Conservation (phyloP, 2,113 vertebrate genomes). For the Helogale parvula region DNA sequence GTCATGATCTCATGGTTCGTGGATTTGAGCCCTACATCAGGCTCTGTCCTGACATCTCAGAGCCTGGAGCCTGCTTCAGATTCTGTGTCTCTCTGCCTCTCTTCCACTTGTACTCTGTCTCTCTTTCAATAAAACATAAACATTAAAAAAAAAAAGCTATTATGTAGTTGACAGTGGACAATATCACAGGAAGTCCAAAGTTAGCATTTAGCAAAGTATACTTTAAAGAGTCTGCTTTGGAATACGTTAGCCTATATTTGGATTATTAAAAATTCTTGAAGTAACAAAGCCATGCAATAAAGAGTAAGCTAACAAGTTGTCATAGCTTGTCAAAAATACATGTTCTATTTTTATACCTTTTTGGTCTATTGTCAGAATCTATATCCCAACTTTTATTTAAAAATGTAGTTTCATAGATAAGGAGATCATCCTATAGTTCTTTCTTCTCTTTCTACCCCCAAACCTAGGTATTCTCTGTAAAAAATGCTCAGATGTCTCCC, state of each 20-base stretch:
- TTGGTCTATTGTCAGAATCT: neutral
- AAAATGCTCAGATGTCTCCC: neutral
- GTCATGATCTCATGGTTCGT: too few relatives aligned
- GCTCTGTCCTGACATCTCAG: too few relatives aligned
- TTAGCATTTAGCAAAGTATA: neutral
- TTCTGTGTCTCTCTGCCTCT: too few relatives aligned
- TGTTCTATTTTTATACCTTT: neutral
- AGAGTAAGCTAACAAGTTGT: neutral
- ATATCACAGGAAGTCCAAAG: neutral
- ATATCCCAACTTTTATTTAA: neutral
- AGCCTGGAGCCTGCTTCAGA: too few relatives aligned
- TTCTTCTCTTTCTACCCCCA: neutral
- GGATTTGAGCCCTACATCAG: too few relatives aligned
- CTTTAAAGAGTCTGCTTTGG: neutral
- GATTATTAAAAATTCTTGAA: neutral
- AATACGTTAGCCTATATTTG: neutral
- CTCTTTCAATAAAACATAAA: too few relatives aligned
- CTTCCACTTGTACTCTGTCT: too few relatives aligned
- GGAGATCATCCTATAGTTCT: neutral
- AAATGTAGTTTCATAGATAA: neutral
- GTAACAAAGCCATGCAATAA: neutral
- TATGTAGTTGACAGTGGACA: neutral
- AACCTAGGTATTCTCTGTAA: neutral
- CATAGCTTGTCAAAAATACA: neutral
- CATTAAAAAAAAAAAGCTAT: neutral